Base-by-base conservation (phyloP, 2,888 invertebrate species). In the Campopleginae sp. region DNA sequence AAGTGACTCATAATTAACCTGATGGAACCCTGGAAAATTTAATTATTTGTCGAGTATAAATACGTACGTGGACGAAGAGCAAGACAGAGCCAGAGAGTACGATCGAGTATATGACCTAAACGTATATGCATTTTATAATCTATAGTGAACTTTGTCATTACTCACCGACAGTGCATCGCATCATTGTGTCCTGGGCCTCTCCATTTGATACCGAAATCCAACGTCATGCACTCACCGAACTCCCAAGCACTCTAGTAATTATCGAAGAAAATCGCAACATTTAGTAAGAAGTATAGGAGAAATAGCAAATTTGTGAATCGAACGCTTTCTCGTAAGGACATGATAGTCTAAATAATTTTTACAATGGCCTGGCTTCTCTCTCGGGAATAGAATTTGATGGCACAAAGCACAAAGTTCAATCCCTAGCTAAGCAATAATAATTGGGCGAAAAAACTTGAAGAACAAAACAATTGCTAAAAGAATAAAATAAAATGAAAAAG, bases 1-100 rank as follows among this genome's bases (percentile, higher is more conserved):
- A 92, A 92, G 91, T 89, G 90, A 90, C 90, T 92, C 88, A 89
- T 91, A 92, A 92, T 92, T 92, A 91, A 88, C 80, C 85, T 88
- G 90, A 92, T 91, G 91, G 89, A 91, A 88, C 88, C 88, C 86
- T 79, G 27, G 82, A 72, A 86, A 91, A 91, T 91, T 88, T 80
- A 90, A 91, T 92, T 92, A 92, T 90, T 89, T 88, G 84, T 84
- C 82, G 83, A 76, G 80, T 82, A 81, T 84, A 86, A 86, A 87
- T 82, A 82, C 75, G 81, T 82, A 82, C 75, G 81, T 70, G 54
- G 76, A 54, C n/a, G 74, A 65, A 72, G 65, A 48, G 46, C 10
- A 71, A 54, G 70, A 68, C 33, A 54, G 66, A 75, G 48, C 23
- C 44, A 75, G 71, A 75, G 63, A 44, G 80, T 68, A 44, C 51